These are phyloP conservation scores for Adela reaumurella DNA, from an alignment of 2,888 invertebrate species.

Conservation along the genomic window DNA sequence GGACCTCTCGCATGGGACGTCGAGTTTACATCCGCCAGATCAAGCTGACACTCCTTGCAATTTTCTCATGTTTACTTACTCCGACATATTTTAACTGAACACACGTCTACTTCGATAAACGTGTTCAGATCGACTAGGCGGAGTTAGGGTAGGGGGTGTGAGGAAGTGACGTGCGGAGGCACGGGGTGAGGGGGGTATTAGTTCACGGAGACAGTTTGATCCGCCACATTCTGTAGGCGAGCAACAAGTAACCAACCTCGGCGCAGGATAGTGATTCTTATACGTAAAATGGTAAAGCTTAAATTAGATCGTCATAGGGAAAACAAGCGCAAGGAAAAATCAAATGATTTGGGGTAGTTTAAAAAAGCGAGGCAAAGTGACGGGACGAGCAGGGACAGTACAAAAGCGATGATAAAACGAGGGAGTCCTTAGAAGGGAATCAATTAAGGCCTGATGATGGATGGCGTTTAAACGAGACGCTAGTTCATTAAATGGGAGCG, in stretches of 20 bases:
- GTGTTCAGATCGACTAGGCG: background rate
- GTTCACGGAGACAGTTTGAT: constrained; percentile 47
- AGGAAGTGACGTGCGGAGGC: background rate
- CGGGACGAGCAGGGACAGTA: background rate
- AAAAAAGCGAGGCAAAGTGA: background rate
- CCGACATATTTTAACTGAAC: background rate
- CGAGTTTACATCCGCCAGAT: too few species aligned
- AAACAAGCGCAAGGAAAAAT: too few species aligned
- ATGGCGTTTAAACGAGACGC: background rate
- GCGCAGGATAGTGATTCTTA: too few species aligned
- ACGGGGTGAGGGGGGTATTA: constrained; percentile 27
- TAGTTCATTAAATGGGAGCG: background rate
- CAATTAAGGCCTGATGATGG: background rate
- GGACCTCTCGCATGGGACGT: too few species aligned
- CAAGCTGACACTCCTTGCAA: too few species aligned
- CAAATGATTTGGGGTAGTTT: too few species aligned
- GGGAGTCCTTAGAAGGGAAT: background rate
- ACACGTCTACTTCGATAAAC: background rate
- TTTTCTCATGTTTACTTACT: too few species aligned
- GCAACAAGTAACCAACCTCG: constrained; percentile 54
- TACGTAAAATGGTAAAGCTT: too few species aligned
- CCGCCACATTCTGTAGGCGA: constrained; percentile 34
- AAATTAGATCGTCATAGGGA: too few species aligned
- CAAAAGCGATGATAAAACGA: background rate
- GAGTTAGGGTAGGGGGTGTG: background rate